Percentiles rank a stretch among this genome's conserved stretches.
These are phyloP conservation scores for Azemiops feae DNA, from an alignment of 2,113 vertebrate genomes.

Conservation along the genomic window DNA sequence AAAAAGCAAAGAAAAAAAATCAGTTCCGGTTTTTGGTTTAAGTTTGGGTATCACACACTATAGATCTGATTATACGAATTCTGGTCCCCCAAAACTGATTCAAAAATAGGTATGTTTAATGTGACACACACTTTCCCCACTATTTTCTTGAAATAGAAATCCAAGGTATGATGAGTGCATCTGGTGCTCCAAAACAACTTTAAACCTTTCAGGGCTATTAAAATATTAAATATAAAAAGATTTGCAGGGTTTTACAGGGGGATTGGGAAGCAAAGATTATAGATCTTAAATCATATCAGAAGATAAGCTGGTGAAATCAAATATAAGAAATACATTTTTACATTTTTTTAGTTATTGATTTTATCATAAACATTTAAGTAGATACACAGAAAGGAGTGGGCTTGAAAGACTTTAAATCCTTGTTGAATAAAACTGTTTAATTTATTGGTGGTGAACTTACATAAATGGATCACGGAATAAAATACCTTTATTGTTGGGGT, in stretches of 20 bases:
- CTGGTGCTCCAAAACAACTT: neutral
- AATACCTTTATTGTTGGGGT: neutral
- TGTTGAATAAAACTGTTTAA: neutral
- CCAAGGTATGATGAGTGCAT: neutral
- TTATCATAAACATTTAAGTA: neutral
- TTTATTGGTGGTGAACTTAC: neutral
- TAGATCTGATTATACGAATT: neutral
- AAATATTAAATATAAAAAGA: neutral
- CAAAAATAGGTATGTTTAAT: neutral
- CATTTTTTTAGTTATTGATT: neutral
- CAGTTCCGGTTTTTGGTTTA: neutral
- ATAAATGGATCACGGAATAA: neutral
- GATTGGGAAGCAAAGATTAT: neutral
- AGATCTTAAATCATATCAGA: neutral
- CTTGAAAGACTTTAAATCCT: neutral
- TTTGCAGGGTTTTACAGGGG: neutral
- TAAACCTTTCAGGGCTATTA: neutral
- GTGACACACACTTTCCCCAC: neutral
- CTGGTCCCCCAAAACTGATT: neutral
- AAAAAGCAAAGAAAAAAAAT: neutral
- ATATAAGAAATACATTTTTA: neutral
- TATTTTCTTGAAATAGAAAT: neutral
- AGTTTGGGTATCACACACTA: neutral
- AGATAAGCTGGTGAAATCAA: neutral
- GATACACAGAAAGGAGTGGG: neutral